Conservation (phyloP, 2,113 vertebrate genomes). For the Coregonus clupeaformis region DNA sequence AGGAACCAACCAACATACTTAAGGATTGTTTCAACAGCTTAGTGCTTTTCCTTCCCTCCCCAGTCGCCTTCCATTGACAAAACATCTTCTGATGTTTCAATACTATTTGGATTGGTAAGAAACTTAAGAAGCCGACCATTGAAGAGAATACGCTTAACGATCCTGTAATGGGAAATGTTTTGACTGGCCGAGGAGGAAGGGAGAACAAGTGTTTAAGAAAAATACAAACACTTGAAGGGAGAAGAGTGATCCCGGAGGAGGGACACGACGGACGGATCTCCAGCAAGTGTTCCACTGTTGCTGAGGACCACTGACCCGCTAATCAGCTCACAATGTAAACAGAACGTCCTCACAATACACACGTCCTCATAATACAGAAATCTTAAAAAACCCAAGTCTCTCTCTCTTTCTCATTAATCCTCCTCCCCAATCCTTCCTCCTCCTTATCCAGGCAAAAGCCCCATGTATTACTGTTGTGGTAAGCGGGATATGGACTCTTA, state of each 20-base stretch:
- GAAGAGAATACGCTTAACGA: background rate
- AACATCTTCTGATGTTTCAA: background rate
- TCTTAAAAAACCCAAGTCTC: slow-evolving; percentile 44
- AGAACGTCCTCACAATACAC: slow-evolving; percentile 59
- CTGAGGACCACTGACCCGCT: slow-evolving; percentile 66
- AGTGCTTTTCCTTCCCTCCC: slow-evolving; percentile 13
- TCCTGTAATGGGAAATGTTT: slow-evolving; percentile 30
- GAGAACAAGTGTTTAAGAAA: slow-evolving; percentile 45
- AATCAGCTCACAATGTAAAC: slow-evolving; percentile 70
- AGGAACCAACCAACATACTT: slow-evolving; percentile 14
- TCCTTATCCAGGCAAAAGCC: slow-evolving; percentile 71
- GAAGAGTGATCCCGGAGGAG: slow-evolving; percentile 41
- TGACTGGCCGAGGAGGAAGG: slow-evolving; percentile 34
- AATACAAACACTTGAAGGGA: slow-evolving; percentile 55
- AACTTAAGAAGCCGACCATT: background rate
- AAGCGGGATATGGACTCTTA: slow-evolving; percentile 77
- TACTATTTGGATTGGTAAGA: too few relatives aligned
- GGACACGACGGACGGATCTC: slow-evolving; percentile 19
- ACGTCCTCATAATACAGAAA: slow-evolving; percentile 64
- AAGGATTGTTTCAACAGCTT: slow-evolving; percentile 24
- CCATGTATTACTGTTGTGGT: slow-evolving; percentile 68
- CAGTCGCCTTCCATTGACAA: slow-evolving; percentile 3
- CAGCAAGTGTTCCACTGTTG: slow-evolving; percentile 66
- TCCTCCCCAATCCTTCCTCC: slow-evolving; percentile 54
- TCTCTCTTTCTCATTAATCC: slow-evolving; percentile 71